These are phyloP conservation scores for Ptilorrhoa leucosticta DNA, from an alignment of 2,113 vertebrate genomes.

Conservation along the genomic window DNA sequence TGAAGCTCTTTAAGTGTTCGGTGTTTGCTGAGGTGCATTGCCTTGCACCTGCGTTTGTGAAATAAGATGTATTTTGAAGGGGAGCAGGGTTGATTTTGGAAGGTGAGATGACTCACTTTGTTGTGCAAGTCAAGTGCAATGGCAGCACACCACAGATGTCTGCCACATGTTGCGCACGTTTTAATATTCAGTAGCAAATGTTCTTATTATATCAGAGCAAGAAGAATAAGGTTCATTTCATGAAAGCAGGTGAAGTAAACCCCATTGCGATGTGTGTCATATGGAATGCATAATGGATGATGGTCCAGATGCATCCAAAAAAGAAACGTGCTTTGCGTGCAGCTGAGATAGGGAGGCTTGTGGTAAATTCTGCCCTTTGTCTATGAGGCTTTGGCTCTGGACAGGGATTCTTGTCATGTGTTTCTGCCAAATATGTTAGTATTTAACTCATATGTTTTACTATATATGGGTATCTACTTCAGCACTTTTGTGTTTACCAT, in stretches of 20 bases:
- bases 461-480: constrained; percentile 46
- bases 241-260: constrained; percentile 50
- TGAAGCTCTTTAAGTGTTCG: constrained; percentile 11
- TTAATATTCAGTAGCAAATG: constrained; percentile 49
- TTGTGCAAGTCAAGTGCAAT: constrained; percentile 47
- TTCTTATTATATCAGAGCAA: constrained; percentile 38
- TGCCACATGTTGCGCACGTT: constrained; percentile 52
- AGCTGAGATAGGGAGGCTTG: constrained; percentile 18
- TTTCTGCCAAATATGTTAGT: constrained; percentile 52
- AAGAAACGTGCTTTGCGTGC: constrained; percentile 18
- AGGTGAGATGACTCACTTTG: constrained; percentile 36
- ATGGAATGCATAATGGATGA: constrained; percentile 40
- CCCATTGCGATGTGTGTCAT: constrained; percentile 2
- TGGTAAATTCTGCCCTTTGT: constrained; percentile 51
- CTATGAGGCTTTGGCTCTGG: constrained; percentile 54
- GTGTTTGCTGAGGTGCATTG: background rate
- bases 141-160: constrained; percentile 43
- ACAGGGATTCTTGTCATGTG: constrained; percentile 35
- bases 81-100: constrained; percentile 28
- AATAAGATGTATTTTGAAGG: constrained; percentile 24
- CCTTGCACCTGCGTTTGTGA: constrained; percentile 7
- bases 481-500: constrained; percentile 32
- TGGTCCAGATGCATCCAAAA: constrained; percentile 29
- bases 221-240: constrained; percentile 44
- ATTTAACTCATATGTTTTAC: constrained; percentile 42